These are phyloP conservation scores for Callyntrura guangdongensis DNA, from an alignment of 2,888 invertebrate genomes.

Conservation along the genomic window DNA sequence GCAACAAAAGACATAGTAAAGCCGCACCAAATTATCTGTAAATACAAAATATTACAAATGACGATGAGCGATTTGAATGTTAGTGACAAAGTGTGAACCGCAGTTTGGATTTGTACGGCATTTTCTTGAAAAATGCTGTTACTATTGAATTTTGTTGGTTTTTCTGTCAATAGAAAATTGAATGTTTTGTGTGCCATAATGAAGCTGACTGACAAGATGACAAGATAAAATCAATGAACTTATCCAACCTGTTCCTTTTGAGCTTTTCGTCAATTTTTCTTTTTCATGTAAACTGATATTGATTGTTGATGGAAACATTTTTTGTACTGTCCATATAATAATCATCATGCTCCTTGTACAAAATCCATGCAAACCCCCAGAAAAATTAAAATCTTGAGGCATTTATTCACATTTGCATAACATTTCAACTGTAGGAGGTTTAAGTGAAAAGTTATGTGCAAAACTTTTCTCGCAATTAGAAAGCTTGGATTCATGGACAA, in stretches of 20 bases:
- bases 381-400: not conserved
- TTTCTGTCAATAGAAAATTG: conserved; percentile 49
- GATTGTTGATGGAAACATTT: not conserved
- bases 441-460: no score
- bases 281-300: not conserved
- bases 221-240: conserved; percentile 73
- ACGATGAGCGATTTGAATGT: not conserved
- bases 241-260: conserved; percentile 66
- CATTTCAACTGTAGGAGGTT: no score
- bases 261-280: not conserved
- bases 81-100: conserved; percentile 43
- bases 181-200: conserved; percentile 48
- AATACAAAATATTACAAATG: not conserved
- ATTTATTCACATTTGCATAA: no score
- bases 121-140: conserved; percentile 26
- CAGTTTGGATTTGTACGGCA: conserved; percentile 27
- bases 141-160: conserved; percentile 41
- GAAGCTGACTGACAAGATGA: conserved; percentile 59
- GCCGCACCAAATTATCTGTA: conserved; percentile 4
- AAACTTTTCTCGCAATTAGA: no score
- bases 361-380: not conserved
- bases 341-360: not conserved
- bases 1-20: not conserved
- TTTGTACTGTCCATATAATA: not conserved
- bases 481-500: no score